A percentile compares a stretch with the other conserved stretches of the same genome.
Evolutionary conservation across 2,888 invertebrate genomes (phyloP).

Genomic region (Hybos culiciformis): DNA sequence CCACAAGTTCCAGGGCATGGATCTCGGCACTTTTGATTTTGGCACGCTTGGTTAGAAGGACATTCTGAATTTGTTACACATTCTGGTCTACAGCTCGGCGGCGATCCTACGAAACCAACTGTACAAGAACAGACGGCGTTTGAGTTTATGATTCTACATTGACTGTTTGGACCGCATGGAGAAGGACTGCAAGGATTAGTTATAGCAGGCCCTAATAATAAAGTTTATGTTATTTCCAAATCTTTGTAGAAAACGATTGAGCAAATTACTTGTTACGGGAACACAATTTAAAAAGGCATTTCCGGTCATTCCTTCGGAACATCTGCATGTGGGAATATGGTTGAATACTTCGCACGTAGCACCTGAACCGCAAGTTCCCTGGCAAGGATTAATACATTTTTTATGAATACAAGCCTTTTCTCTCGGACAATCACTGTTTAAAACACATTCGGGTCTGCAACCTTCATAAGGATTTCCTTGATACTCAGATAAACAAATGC

Average conservation of each 20-base stretch:
- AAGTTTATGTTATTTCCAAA: slow-evolving; percentile 10
- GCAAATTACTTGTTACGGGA: slow-evolving; percentile 24
- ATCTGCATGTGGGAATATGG: slow-evolving; percentile 64
- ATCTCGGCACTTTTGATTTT: slow-evolving; percentile 54
- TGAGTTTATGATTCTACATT: slow-evolving; percentile 47
- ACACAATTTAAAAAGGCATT: slow-evolving; percentile 54
- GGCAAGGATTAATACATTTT: slow-evolving; percentile 67
- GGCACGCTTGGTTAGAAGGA: slow-evolving; percentile 49
- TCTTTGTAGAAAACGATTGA: background rate
- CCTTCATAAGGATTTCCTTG: slow-evolving; percentile 62
- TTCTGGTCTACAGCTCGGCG: slow-evolving; percentile 57
- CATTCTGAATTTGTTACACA: slow-evolving; percentile 58
- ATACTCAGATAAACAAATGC: slow-evolving; percentile 43
- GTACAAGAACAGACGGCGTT: slow-evolving; percentile 51
- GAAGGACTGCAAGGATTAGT: slow-evolving; percentile 50
- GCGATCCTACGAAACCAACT: slow-evolving; percentile 48
- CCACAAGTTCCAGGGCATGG: slow-evolving; percentile 65
- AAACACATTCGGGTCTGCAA: slow-evolving; percentile 67
- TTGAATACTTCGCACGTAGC: slow-evolving; percentile 64
- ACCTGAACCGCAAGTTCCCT: slow-evolving; percentile 61
- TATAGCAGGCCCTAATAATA: slow-evolving; percentile 20
- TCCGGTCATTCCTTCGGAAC: slow-evolving; percentile 55
- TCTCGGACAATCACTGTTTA: slow-evolving; percentile 57
- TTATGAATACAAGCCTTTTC: slow-evolving; percentile 55
- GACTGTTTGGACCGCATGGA: slow-evolving; percentile 56